Evolutionary conservation across 2,113 vertebrate genomes (phyloP).

Genomic region (Daphoenositta chrysoptera): DNA sequence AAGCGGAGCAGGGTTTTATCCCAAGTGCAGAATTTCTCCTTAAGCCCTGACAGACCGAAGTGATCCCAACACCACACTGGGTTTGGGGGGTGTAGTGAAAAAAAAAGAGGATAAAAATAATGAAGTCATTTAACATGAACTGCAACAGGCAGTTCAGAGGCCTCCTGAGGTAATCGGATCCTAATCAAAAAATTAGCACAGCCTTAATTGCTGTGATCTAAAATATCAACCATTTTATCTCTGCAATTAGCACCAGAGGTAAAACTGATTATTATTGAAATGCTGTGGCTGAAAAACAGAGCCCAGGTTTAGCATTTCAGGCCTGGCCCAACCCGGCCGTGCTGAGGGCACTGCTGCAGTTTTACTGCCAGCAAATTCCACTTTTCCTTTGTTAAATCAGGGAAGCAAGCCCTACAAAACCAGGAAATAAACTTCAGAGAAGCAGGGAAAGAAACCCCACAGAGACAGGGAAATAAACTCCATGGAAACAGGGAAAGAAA

Average conservation of each 20-base stretch:
- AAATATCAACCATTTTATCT: not conserved
- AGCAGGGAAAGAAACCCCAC: not conserved
- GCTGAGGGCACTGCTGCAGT: not conserved
- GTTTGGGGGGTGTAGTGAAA: too few species aligned
- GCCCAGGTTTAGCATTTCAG: not conserved
- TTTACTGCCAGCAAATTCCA: not conserved
- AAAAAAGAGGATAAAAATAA: not conserved
- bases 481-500: not conserved
- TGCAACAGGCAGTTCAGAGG: not conserved
- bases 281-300: not conserved
- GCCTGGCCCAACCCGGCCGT: not conserved
- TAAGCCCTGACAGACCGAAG: not conserved
- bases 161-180: not conserved
- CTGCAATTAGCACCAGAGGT: not conserved
- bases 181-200: not conserved
- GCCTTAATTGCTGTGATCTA: not conserved
- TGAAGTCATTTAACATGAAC: not conserved
- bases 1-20: not conserved
- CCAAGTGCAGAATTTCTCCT: not conserved
- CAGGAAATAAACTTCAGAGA: not conserved
- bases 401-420: not conserved
- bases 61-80: accelerated
- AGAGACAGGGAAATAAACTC: not conserved
- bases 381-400: not conserved
- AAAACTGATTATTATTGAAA: not conserved